Evolutionary conservation across 1,140 invertebrate genomes (phyloP).

Genomic region (Phymastichus coffea): DNA sequence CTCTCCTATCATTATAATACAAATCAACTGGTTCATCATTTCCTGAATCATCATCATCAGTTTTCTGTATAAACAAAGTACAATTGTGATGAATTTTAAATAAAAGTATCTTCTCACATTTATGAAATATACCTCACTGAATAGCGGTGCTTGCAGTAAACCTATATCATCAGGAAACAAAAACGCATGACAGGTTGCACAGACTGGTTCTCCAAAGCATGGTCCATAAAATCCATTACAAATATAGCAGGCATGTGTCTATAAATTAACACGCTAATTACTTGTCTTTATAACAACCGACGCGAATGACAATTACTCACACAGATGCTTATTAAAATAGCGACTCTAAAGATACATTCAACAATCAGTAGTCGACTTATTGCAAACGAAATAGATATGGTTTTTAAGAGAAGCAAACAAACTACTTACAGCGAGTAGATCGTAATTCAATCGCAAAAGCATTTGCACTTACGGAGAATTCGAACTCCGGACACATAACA

Average conservation of each 20-base stretch:
- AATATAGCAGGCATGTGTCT: constrained; percentile 72
- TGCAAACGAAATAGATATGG: too few species aligned
- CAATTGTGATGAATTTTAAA: not conserved
- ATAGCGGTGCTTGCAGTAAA: constrained; percentile 59
- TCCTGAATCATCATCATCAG: constrained; percentile 88
- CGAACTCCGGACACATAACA: constrained; percentile 47
- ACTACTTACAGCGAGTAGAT: not conserved
- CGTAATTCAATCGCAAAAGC: not conserved
- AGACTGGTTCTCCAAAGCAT: constrained; percentile 88
- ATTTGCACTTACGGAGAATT: constrained; percentile 47
- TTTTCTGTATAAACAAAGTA: constrained; percentile 62
- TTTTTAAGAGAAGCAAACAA: too few species aligned
- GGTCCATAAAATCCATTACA: constrained; percentile 93
- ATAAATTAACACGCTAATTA: constrained; percentile 40
- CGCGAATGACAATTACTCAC: constrained; percentile 1
- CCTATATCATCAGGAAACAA: constrained; percentile 79
- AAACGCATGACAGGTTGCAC: constrained; percentile 89
- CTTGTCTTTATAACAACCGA: not conserved
- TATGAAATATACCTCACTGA: constrained; percentile 53
- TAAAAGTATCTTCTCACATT: not conserved
- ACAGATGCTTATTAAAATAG: too few species aligned
- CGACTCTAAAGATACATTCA: too few species aligned
- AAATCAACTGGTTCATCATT: constrained; percentile 88
- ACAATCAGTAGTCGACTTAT: too few species aligned
- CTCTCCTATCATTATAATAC: constrained; percentile 56